Evolutionary conservation across 2,113 vertebrate species (phyloP).

Genomic region (Caretta caretta): DNA sequence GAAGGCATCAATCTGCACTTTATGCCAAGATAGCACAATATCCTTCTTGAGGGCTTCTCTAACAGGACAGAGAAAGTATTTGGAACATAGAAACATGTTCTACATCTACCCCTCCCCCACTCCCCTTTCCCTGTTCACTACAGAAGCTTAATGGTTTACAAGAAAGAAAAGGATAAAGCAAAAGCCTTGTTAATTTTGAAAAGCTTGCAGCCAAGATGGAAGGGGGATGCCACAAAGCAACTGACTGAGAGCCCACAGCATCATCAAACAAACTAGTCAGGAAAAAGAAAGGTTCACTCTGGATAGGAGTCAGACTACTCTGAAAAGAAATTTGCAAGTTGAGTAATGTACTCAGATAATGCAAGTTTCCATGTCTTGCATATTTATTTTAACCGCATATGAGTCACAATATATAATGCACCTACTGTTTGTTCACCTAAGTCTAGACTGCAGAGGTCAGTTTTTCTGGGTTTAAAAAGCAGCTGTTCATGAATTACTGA

Average conservation of each 20-base stretch:
- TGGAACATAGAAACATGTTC: constrained; percentile 59
- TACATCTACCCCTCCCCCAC: neutral
- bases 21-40: constrained; percentile 73
- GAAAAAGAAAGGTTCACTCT: neutral
- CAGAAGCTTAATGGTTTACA: constrained; percentile 50
- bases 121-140: constrained; percentile 46
- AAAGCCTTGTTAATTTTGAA: neutral
- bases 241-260: neutral
- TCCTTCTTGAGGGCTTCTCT: constrained; percentile 71
- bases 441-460: neutral
- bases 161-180: constrained; percentile 46
- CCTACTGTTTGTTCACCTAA: neutral
- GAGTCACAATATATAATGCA: neutral
- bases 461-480: neutral
- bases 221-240: neutral
- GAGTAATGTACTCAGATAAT: neutral
- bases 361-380: neutral
- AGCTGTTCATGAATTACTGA: neutral
- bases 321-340: neutral
- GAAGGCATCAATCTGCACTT: constrained; percentile 72
- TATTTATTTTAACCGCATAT: neutral
- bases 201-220: constrained; percentile 7
- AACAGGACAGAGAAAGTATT: constrained; percentile 60
- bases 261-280: neutral
- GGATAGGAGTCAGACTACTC: neutral